These are phyloP conservation scores for Paratrypauchen microcephalus DNA, from an alignment of 2,797 vertebrate species.

Conservation along the genomic window DNA sequence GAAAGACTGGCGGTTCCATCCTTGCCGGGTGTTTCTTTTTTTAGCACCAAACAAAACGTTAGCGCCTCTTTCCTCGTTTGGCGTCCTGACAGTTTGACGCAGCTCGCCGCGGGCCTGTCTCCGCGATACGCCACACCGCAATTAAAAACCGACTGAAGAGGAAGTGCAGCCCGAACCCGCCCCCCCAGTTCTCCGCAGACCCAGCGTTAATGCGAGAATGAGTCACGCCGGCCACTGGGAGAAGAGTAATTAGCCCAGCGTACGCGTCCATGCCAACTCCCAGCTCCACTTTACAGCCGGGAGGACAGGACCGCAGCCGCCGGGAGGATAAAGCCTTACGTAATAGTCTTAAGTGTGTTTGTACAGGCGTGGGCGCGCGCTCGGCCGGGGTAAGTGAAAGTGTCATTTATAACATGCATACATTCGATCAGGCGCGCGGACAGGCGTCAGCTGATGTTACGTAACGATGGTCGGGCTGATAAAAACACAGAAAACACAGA, in stretches of 20 bases:
- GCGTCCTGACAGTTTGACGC: constrained; percentile 18
- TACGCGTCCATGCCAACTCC: constrained; percentile 18
- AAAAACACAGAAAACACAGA: constrained; percentile 49
- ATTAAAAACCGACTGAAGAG: constrained; percentile 55
- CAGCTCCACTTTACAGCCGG: constrained; percentile 24
- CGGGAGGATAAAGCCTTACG: constrained; percentile 40
- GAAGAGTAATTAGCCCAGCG: constrained; percentile 20
- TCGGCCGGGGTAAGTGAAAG: constrained; percentile 29
- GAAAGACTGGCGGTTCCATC: neutral
- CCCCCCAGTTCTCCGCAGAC: constrained; percentile 60
- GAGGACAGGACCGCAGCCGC: constrained; percentile 11
- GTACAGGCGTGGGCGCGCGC: constrained; percentile 50
- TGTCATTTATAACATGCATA: constrained; percentile 45
- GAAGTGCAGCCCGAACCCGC: constrained; percentile 57
- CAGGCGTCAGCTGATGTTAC: constrained; percentile 68
- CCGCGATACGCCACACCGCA: constrained; percentile 46
- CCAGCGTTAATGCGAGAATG: constrained; percentile 47
- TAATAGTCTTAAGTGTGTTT: constrained; percentile 56
- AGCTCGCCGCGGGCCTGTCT: constrained; percentile 39
- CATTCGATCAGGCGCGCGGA: constrained; percentile 29
- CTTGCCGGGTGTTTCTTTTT: neutral
- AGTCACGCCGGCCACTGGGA: constrained; percentile 59
- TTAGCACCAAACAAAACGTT: constrained; percentile 16
- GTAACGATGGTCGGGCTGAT: constrained; percentile 64
- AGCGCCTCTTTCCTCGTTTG: constrained; percentile 31